phyloP scores from a whole-genome alignment of 2,888 invertebrate species.

The Plagiodera versicolora region DNA sequence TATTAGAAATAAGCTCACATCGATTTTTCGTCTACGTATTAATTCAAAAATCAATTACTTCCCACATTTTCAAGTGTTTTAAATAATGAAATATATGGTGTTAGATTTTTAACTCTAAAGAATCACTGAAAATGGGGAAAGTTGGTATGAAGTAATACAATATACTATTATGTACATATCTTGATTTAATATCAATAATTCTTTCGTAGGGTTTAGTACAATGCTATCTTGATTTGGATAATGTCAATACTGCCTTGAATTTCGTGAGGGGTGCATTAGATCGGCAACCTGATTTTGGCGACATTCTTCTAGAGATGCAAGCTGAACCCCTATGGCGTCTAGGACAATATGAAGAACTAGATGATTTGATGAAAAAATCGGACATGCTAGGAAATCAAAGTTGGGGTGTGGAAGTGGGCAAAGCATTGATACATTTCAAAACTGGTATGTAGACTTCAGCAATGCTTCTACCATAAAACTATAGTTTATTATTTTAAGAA shows the following conservation, averaged over 20 bases:
- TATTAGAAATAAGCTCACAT: too few species aligned
- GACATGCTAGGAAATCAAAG: constrained; percentile 56
- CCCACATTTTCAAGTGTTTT: too few species aligned
- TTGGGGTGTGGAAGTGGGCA: constrained; percentile 79
- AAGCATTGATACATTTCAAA: constrained; percentile 65
- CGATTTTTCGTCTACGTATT: too few species aligned
- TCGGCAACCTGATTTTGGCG: constrained; percentile 61
- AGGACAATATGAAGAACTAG: constrained; percentile 79
- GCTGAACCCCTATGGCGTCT: constrained; percentile 89
- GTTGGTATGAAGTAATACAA: too few species aligned
- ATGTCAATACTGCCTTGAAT: constrained; percentile 80
- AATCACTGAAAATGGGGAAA: too few species aligned
- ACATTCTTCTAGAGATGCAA: constrained; percentile 66
- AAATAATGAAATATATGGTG: too few species aligned
- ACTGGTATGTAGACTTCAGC: constrained; percentile 46
- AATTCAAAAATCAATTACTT: too few species aligned
- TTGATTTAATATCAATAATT: not conserved
- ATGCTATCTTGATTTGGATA: constrained; percentile 84
- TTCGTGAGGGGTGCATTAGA: constrained; percentile 71
- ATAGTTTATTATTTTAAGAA: too few species aligned
- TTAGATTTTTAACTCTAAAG: too few species aligned
- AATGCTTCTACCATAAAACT: too few species aligned
- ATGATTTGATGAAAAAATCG: constrained; percentile 61
- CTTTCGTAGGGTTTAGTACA: constrained; percentile 74
- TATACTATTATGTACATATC: too few species aligned